Base-by-base conservation (phyloP, 2,888 invertebrate genomes). In the Odontomyia ornata region DNA sequence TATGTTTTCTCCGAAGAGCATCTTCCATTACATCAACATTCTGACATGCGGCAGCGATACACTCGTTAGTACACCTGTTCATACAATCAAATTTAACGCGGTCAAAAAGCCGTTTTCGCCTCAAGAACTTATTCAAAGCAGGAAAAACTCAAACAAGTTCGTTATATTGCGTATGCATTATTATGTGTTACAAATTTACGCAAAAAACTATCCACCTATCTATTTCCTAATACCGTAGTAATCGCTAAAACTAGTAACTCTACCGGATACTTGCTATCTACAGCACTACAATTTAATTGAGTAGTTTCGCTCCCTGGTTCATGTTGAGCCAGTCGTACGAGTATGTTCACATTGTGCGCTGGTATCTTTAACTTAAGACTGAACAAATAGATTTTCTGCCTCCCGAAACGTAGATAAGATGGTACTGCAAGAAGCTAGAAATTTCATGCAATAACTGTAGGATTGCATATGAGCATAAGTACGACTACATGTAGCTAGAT, bases 141-240 rank as follows among this genome's bases (percentile, higher is more conserved):
- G 57, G 57, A 60, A 52, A 60, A 60, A 21, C 27, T 28, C 64
- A 30, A 25, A 7, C 25, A 30, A 64, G 23, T 36, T 36, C 36
- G 36, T n/a, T n/a, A n/a, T n/a, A 15, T 28, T 27, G 28, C 64
- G 4, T 52, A 4, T 52, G 15, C 5, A 4, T 5, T 28, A 5
- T 30, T 64, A 28, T n/a, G 18, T 28, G 1, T 4, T 25, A 23
- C 21, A 64, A 64, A 1, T 64, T 64, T 64, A 64, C 27, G 64
- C 64, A 64, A 64, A 64, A 30, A 64, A 25, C 60, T 3, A 56
- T n/a, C 11, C 18, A n/a, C 64, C 64, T 64, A 64, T 64, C 64
- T 64, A 65, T 65, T 65, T 65, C 65, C 65, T 43, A 65, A 65
- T 43, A 65, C 27, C 36, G 65, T 36, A 18, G 18, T 2, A 30